Evolutionary conservation across 1,140 invertebrate genomes (phyloP), one percentile per base, ranked within the genome.

Genomic region (Lepidostoma basale): DNA sequence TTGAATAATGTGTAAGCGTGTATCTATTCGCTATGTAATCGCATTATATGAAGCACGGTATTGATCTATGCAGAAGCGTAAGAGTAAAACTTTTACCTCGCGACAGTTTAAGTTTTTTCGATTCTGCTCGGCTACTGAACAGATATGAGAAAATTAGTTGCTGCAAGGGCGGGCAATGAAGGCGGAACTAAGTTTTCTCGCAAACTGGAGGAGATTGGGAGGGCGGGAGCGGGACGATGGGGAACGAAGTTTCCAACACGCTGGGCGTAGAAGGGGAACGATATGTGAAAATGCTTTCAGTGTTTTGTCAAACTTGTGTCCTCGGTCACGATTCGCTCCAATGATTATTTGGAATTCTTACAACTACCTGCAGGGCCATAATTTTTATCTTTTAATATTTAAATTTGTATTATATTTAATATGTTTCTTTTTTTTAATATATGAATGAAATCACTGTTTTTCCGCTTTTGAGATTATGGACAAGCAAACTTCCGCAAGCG

Each of bases 141-240:
- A 62, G 36, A 70, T 67, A 62, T 67, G 63, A 62, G 59, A 39
- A 70, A 70, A 70, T 70, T 70, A 70, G 63, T 58, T 25, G 62
- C 62, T 47, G 26, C 3, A 26, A 25, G 28, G 30, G 58, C 44
- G 64, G 69, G 62, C 56, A 67, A 67, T 62, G 64, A 62, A 44
- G 59, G 40, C 18, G 30, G 67, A 70, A 70, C 69, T 67, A 67
- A 70, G 69, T 70, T 70, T 70, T 44, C 47, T 56, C 40, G 16
- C 36, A 52, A 54, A 54, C 49, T 30, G 49, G 18, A 14, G 1
- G 30, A 18, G 42, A 33, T 16, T 22, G 58, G 26, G 39, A 39
- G 3, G 18, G 22, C 6, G 30, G 28, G 42, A 33, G 16, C 20
- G 58, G 26, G 39, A 39, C 23, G 16, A 33, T 56, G 33, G 14